A percentile compares a stretch with the other conserved stretches of the same genome.
phyloP scores from a whole-genome alignment of 2,888 invertebrate species.

The Parthenolecanium corni region DNA sequence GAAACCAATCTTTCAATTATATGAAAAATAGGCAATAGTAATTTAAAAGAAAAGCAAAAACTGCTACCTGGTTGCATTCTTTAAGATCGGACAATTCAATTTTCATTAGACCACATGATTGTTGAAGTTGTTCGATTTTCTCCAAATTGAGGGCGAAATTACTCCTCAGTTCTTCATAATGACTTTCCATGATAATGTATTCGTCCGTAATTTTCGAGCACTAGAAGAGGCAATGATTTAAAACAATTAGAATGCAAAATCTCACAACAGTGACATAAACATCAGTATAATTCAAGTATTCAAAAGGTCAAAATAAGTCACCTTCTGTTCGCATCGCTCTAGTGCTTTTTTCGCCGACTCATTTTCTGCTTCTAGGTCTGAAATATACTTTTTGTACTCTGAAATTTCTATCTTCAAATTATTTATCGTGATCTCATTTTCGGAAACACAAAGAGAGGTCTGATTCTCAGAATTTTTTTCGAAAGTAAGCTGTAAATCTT shows the following conservation, averaged over 20 bases:
- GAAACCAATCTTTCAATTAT: too few species aligned
- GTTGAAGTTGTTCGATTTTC: background rate
- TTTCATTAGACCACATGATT: background rate
- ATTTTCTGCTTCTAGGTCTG: slow-evolving; percentile 3
- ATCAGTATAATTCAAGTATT: too few species aligned
- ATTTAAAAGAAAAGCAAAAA: too few species aligned
- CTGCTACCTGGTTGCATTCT: background rate
- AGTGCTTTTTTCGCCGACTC: background rate
- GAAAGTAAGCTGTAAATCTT: background rate
- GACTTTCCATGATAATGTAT: background rate
- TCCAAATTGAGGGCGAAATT: background rate
- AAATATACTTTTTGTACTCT: background rate
- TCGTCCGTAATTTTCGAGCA: background rate
- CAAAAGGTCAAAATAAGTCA: background rate
- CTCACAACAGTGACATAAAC: too few species aligned
- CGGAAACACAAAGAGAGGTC: background rate
- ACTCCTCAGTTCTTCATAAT: background rate
- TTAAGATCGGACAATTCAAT: background rate
- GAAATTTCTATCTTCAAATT: background rate
- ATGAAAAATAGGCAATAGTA: too few species aligned
- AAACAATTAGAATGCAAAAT: too few species aligned
- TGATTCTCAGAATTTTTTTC: background rate
- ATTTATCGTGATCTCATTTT: background rate
- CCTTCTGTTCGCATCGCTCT: background rate
- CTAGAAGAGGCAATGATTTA: too few species aligned